These are phyloP conservation scores for Notarius lentiginosus DNA, from an alignment of 2,113 vertebrate species.

Conservation along the genomic window DNA sequence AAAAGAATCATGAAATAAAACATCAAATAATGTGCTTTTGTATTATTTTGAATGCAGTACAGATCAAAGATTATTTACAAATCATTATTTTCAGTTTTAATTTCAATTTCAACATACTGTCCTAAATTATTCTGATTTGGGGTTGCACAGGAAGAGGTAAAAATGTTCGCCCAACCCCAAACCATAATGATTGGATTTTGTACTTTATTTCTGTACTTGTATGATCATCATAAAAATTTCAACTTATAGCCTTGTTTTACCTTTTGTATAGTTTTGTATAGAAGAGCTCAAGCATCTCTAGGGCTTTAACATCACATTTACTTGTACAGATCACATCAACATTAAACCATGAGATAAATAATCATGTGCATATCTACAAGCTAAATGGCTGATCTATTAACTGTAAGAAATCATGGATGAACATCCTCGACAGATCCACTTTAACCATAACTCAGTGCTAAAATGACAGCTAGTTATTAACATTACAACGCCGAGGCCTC, in stretches of 20 bases:
- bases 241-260: neutral
- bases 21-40: no score
- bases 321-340: conserved; percentile 5
- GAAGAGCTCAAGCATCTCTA: neutral
- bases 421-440: neutral
- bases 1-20: no score
- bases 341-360: neutral
- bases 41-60: no score
- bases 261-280: neutral
- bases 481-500: conserved; percentile 52
- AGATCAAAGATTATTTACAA: no score
- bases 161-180: neutral
- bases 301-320: neutral
- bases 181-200: neutral
- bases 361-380: neutral
- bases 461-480: conserved; percentile 56
- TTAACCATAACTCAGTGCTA: neutral
- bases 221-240: neutral
- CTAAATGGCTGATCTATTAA: neutral
- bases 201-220: neutral
- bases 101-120: no score
- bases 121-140: no score
- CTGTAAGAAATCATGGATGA: neutral
- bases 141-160: neutral
- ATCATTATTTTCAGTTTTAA: no score